Conservation (phyloP, 2,113 vertebrate species). For the Corapipo altera region DNA sequence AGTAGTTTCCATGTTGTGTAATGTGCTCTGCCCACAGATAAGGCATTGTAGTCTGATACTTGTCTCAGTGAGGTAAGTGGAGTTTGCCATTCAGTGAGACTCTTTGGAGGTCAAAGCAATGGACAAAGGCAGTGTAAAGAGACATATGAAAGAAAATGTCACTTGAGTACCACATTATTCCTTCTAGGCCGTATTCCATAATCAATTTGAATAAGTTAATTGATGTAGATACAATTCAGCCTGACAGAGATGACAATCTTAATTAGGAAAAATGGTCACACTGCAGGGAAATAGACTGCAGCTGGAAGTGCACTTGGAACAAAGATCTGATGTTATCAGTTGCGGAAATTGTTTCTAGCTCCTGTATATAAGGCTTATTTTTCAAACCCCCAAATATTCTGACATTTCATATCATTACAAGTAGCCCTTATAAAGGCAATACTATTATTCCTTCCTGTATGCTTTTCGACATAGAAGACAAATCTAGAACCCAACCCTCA, state of each 20-base stretch:
- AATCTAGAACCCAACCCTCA: background rate
- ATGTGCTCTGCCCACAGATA: background rate
- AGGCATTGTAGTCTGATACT: background rate
- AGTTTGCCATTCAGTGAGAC: background rate
- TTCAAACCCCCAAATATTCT: background rate
- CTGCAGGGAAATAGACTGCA: background rate
- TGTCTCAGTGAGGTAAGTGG: background rate
- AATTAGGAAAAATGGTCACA: slow-evolving; percentile 10
- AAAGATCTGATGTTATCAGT: background rate
- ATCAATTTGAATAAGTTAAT: slow-evolving; percentile 40
- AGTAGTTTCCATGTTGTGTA: background rate
- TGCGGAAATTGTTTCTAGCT: background rate
- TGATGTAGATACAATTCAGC: slow-evolving; percentile 19
- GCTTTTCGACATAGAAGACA: background rate
- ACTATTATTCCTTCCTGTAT: background rate
- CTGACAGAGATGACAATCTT: background rate
- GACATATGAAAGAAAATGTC: background rate
- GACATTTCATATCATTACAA: background rate
- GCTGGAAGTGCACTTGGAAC: background rate
- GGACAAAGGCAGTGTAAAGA: background rate
- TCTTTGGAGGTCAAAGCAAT: background rate
- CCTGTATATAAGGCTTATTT: background rate
- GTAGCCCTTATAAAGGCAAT: background rate
- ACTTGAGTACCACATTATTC: background rate
- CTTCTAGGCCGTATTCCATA: background rate